Percentiles rank a stretch among this genome's conserved stretches.
Evolutionary conservation across 2,888 invertebrate species (phyloP).

Genomic region (Coleophora deauratella): DNA sequence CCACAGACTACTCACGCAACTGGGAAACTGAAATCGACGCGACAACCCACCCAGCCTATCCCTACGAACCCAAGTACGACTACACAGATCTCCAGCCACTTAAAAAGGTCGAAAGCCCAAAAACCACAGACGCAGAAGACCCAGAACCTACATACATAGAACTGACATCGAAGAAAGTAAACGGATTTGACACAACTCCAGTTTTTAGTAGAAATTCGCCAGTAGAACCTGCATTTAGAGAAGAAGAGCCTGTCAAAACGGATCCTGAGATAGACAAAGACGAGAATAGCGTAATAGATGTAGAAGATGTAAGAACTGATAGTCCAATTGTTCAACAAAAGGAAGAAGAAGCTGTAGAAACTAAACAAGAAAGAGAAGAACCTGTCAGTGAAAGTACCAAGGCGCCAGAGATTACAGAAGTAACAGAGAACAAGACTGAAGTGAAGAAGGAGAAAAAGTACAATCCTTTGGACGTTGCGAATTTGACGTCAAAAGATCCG

Average conservation of each 20-base stretch:
- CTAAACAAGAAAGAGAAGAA: slow-evolving; percentile 21
- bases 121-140: slow-evolving; percentile 45
- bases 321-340: slow-evolving; percentile 36
- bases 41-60: slow-evolving; percentile 50
- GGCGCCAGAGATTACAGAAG: slow-evolving; percentile 36
- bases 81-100: slow-evolving; percentile 58
- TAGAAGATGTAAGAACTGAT: slow-evolving; percentile 59
- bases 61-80: slow-evolving; percentile 57
- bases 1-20: slow-evolving; percentile 63
- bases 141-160: slow-evolving; percentile 63
- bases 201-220: slow-evolving; percentile 45
- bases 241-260: slow-evolving; percentile 56
- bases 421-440: slow-evolving; percentile 48
- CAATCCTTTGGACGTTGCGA: slow-evolving; percentile 77
- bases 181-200: slow-evolving; percentile 38
- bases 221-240: slow-evolving; percentile 53
- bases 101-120: slow-evolving; percentile 61
- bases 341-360: slow-evolving; percentile 28
- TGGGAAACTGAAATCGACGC: slow-evolving; percentile 72
- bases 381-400: slow-evolving; percentile 38
- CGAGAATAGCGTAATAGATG: slow-evolving; percentile 61
- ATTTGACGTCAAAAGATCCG: slow-evolving; percentile 76
- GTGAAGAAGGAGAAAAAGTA: slow-evolving; percentile 59
- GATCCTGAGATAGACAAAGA: slow-evolving; percentile 67
- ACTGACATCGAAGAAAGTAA: slow-evolving; percentile 53